Conservation (phyloP, 1,140 invertebrate species). For the Polypedilum vanderplanki region DNA sequence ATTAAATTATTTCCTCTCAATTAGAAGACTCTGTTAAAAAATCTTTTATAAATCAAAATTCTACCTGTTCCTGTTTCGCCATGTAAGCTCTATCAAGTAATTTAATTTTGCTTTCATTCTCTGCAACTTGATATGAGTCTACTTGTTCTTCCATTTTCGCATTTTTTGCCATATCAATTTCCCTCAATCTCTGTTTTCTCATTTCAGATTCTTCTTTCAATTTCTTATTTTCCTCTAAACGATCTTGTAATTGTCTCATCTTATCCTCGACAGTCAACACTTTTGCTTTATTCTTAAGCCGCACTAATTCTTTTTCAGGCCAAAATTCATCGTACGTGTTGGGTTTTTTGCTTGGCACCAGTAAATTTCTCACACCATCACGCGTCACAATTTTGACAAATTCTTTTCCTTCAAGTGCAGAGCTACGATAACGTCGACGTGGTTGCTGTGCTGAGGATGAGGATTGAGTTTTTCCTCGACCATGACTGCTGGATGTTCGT, state of each 20-base stretch:
- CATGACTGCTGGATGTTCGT: not conserved
- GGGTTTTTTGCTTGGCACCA: conserved; percentile 2
- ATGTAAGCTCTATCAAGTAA: conserved; percentile 40
- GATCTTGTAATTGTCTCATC: conserved; percentile 33
- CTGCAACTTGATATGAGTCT: conserved; percentile 26
- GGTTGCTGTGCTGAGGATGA: not conserved
- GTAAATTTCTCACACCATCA: conserved; percentile 25
- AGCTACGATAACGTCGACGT: not conserved
- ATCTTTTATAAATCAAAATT: not conserved
- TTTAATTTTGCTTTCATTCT: conserved; percentile 35
- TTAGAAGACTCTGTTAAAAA: too few relatives aligned
- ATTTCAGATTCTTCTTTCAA: conserved; percentile 37
- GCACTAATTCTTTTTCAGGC: conserved; percentile 35
- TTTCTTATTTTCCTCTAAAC: conserved; percentile 36
- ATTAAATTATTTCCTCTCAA: too few relatives aligned
- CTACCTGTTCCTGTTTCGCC: conserved; percentile 38
- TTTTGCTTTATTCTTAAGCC: conserved; percentile 36
- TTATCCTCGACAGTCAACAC: conserved; percentile 37
- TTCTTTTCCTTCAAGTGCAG: conserved; percentile 21
- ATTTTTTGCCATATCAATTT: conserved; percentile 37
- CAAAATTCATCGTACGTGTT: conserved; percentile 34
- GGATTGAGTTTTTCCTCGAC: not conserved
- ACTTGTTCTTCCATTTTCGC: conserved; percentile 27
- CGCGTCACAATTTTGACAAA: conserved; percentile 14
- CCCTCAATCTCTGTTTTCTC: conserved; percentile 35